These are phyloP conservation scores for Mus spretus DNA, from an alignment of 2,797 vertebrate species.

Conservation along the genomic window DNA sequence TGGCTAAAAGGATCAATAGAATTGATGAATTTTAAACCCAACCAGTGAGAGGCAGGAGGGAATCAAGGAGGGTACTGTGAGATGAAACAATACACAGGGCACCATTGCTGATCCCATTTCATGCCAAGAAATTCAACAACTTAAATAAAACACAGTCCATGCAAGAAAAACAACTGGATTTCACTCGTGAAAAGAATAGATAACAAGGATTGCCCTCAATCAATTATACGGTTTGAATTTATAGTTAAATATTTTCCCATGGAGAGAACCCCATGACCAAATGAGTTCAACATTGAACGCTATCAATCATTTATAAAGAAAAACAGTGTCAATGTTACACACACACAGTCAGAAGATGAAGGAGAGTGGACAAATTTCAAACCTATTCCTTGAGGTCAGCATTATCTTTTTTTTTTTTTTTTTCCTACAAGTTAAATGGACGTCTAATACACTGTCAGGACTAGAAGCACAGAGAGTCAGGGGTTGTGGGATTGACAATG, in stretches of 20 bases:
- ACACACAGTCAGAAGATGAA: neutral
- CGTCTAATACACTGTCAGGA: conserved; percentile 61
- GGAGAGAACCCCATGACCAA: neutral
- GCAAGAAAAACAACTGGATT: neutral
- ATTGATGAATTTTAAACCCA: neutral
- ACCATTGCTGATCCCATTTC: neutral
- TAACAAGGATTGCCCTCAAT: neutral
- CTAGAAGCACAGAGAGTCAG: conserved; percentile 52
- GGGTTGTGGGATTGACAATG: conserved; percentile 20
- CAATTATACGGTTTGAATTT: conserved; percentile 8
- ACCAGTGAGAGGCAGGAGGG: neutral
- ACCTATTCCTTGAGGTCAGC: neutral
- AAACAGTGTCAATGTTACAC: neutral
- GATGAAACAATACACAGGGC: neutral
- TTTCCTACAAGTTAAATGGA: conserved; percentile 38
- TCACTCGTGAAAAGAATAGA: neutral
- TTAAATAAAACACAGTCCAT: neutral
- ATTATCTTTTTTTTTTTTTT: neutral
- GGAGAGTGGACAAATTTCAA: neutral
- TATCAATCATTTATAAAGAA: neutral
- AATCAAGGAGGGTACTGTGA: neutral
- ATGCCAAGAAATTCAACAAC: neutral
- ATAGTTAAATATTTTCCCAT: neutral
- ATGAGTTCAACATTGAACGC: neutral
- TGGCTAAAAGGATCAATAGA: conserved; percentile 18